These are phyloP conservation scores for Xiphophorus maculatus DNA, from an alignment of 2,113 vertebrate genomes.

Conservation along the genomic window DNA sequence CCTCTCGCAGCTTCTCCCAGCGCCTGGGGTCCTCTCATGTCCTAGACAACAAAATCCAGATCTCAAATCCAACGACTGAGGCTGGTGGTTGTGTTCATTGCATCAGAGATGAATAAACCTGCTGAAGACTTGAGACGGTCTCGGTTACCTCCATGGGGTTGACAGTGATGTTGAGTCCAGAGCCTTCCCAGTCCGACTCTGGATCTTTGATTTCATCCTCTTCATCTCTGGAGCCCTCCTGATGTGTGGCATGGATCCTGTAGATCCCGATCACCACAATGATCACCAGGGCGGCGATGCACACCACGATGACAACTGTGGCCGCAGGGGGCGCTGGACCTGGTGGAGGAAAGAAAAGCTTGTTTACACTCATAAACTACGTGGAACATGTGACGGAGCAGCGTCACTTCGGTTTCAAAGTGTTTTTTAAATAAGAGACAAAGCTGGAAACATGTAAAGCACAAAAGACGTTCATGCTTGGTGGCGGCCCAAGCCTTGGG, in stretches of 20 bases:
- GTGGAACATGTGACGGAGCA: neutral
- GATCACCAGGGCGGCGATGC: conserved; percentile 88
- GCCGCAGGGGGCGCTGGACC: conserved; percentile 84
- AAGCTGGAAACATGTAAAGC: neutral
- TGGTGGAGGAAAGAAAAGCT: conserved; percentile 15
- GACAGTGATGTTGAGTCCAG: conserved; percentile 92
- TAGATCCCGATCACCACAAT: conserved; percentile 89
- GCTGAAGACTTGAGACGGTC: neutral
- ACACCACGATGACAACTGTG: conserved; percentile 86
- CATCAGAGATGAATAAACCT: neutral
- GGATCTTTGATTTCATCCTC: conserved; percentile 78
- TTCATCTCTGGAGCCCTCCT: conserved; percentile 80
- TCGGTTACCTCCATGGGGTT: conserved; percentile 96
- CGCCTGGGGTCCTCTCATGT: conserved; percentile 59
- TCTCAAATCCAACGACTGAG: neutral
- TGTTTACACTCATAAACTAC: neutral
- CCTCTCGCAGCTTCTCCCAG: conserved; percentile 47
- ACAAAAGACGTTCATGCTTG: neutral
- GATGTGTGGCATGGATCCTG: conserved; percentile 85
- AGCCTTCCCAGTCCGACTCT: conserved; percentile 89
- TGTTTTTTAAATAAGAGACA: neutral
- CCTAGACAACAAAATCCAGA: conserved; percentile 42
- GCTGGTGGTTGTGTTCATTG: neutral
- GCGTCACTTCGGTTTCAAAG: neutral
- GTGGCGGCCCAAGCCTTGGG: too few species aligned